Evolutionary conservation across 1,140 invertebrate genomes (phyloP), one percentile per base, ranked within the genome.

Genomic region (Apolygus lucorum): DNA sequence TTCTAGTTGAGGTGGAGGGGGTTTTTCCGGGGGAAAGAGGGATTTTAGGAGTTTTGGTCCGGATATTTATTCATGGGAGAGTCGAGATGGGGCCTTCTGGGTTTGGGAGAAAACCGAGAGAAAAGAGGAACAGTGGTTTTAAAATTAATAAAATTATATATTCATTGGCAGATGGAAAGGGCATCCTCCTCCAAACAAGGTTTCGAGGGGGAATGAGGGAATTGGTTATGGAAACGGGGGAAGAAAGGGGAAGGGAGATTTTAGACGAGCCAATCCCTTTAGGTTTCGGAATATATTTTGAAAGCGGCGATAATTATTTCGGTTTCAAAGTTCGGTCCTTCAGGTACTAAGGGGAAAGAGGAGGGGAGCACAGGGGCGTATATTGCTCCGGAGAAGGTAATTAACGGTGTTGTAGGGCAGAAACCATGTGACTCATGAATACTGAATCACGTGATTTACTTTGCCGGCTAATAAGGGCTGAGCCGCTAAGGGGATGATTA

Each of bases 121-220:
- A 28, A 28, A 28, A 28, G 27, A 66, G 27, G 64, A 66, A 66
- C 28, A 28, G 26, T 21, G 27, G 26, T 66, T 66, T 49, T 66
- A 66, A 66, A 66, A 66, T 66, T 66, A 66, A 66, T 66, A 66
- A 66, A 28, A 66, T 66, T 66, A 66, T 66, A 66, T 28, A 66
- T 66, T 66, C 64, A 66, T 66, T 26, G 64, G 27, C n/a, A n/a
- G n/a, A n/a, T n/a, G n/a, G n/a, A n/a, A n/a, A n/a, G n/a, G 64
- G 26, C 8, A 49, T 11, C 34, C 34, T 49, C 34, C 8, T 49
- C 17, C 17, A 17, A 17, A 8, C 34, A 49, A 17, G 34, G 17
- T 49, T 17, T 49, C 8, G 17, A 49, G 34, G 17, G 34, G 34
- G 34, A 17, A 8, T 49, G 34, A 49, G 34, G 34, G 34, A 49